phyloP scores from a whole-genome alignment of 2,113 vertebrate genomes.

The Anser brachyrhynchus region DNA sequence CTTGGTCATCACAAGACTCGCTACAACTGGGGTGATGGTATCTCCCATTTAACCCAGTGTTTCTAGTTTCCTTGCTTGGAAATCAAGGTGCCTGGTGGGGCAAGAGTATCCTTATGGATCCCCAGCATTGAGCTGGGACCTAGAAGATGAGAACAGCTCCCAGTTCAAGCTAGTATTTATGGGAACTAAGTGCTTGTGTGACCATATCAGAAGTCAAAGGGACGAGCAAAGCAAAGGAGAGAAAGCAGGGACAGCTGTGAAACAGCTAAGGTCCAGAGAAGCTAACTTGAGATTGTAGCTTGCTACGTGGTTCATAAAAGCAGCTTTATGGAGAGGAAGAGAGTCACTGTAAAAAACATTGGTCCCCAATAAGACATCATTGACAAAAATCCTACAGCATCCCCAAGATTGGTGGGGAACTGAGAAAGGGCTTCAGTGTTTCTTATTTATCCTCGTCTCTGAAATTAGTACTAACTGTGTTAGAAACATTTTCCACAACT shows the following conservation, averaged over 20 bases:
- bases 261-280: background rate
- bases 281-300: background rate
- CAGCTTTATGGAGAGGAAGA: background rate
- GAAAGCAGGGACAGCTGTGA: background rate
- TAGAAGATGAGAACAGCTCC: background rate
- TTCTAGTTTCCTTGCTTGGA: background rate
- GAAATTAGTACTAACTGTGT: background rate
- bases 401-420: background rate
- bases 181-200: background rate
- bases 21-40: fast-evolving
- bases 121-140: background rate
- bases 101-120: fast-evolving
- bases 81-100: background rate
- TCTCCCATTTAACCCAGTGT: background rate
- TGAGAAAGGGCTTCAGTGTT: background rate
- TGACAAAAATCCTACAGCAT: background rate
- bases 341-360: background rate
- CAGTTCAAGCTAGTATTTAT: background rate
- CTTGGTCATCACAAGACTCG: background rate
- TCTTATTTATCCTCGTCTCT: background rate
- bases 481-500: background rate
- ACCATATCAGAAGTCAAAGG: background rate
- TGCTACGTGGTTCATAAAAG: background rate
- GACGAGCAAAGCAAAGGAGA: background rate
- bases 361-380: background rate